Base-by-base conservation (phyloP, 2,113 vertebrate species). In the Elephas maximus region DNA sequence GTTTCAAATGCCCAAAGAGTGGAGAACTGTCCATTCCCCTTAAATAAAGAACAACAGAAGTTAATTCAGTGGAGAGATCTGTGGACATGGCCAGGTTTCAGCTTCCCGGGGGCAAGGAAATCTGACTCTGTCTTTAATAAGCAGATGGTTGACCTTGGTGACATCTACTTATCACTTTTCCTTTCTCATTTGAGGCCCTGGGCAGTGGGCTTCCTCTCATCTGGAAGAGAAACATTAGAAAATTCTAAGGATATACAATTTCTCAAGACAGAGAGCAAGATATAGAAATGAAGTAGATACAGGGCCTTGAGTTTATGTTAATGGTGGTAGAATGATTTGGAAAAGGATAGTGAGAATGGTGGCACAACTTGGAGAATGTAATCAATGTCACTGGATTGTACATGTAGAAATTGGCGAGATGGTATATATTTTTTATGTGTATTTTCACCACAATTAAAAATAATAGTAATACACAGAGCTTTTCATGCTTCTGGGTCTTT, bases 41-140 rank as follows among this genome's bases (percentile, higher is more conserved):
- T 92, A 94, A 97, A 95, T 96, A 90, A 97, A 97, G 90, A 97
- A 97, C 97, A 96, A 97, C 90, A 97, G 60, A 94, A 97, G 90
- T 97, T 95, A 97, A 95, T 97, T 97, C 94, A 79, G 77, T 8
- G 0, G 80, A 33, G 37, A 87, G 87, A 92, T 82, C 77, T 92
- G 44, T 74, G 80, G 90, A 63, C 65, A 51, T 20, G 69, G 65
- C 78, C 93, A 95, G 89, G 48, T 94, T 78, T 74, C 81, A 82
- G 90, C 53, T 95, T 96, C 92, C 94, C 21, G 1, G 93, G 88
- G 81, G 78, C 89, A 79, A 93, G 92, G 96, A 97, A 97, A 97
- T 88, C 41, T 28, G 96, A 97, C 48, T 95, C 96, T 96, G 45
- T 67, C 41, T 94, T 92, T 96, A 96, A 94, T 97, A 95, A 97